Conservation (phyloP, 2,113 vertebrate genomes). For the Morone chrysops region DNA sequence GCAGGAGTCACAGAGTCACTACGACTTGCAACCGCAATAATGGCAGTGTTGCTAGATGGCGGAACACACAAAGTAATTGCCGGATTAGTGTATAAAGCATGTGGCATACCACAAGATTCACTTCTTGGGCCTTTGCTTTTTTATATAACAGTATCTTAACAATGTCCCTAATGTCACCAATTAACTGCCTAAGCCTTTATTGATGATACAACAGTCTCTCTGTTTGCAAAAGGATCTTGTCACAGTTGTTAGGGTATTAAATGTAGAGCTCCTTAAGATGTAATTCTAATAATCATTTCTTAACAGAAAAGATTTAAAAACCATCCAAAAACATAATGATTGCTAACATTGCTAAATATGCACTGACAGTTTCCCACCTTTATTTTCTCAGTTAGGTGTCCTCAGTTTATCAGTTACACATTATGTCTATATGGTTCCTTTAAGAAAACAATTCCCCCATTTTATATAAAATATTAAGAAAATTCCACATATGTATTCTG, state of each 20-base stretch:
- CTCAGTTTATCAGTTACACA: neutral
- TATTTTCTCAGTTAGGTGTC: neutral
- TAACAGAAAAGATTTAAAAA: neutral
- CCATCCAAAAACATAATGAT: neutral
- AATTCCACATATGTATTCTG: neutral
- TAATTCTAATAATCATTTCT: neutral
- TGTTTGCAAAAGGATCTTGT: conserved; percentile 9
- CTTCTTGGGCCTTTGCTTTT: neutral
- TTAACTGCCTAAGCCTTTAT: neutral
- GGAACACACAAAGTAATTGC: too few species aligned
- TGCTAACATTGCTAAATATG: neutral
- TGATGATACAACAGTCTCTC: neutral
- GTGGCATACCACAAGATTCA: neutral
- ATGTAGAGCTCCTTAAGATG: neutral
- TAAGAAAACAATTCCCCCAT: neutral
- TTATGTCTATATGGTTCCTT: neutral
- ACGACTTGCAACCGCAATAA: too few species aligned
- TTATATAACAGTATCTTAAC: neutral
- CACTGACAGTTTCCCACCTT: neutral
- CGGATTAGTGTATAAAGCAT: too few species aligned
- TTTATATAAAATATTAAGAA: neutral
- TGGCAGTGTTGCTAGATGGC: too few species aligned
- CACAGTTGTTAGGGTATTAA: neutral
- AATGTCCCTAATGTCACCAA: neutral
- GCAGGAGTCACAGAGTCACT: too few species aligned